These are phyloP conservation scores for Leptarthrus brevirostris DNA, from an alignment of 2,888 invertebrate species.

Conservation along the genomic window DNA sequence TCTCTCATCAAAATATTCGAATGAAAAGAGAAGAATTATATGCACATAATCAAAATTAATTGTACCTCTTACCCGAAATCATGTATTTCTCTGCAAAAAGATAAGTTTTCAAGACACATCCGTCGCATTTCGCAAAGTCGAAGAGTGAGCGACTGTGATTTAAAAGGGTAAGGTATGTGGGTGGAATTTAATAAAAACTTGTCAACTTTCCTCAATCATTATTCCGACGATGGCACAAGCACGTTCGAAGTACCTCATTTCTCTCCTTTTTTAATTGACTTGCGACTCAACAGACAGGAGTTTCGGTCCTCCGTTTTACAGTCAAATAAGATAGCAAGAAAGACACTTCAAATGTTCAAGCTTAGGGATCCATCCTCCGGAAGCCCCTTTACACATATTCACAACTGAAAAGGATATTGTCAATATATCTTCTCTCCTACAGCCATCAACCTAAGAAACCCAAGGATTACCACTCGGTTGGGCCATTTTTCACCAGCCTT, in stretches of 20 bases:
- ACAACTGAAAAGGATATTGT: slow-evolving; percentile 42
- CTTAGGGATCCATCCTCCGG: background rate
- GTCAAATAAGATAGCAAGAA: background rate
- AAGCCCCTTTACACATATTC: slow-evolving; percentile 35
- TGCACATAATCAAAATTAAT: no score
- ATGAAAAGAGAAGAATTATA: no score
- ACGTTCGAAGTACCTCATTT: background rate
- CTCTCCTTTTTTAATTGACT: slow-evolving; percentile 22
- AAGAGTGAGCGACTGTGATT: no score
- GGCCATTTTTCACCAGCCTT: slow-evolving; percentile 27
- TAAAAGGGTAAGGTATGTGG: background rate
- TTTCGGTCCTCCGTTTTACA: background rate
- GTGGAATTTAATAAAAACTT: slow-evolving; percentile 15
- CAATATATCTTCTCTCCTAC: slow-evolving; percentile 39
- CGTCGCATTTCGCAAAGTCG: no score
- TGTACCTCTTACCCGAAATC: no score
- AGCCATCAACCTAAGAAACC: slow-evolving; percentile 8
- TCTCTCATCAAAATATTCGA: no score
- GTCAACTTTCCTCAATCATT: slow-evolving; percentile 1
- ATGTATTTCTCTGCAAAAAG: no score
- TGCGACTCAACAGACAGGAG: background rate
- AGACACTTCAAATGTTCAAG: background rate
- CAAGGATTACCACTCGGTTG: slow-evolving; percentile 35
- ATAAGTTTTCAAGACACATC: no score
- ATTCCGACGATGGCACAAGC: background rate